Evolutionary conservation across 2,888 invertebrate species (phyloP), one percentile per base, ranked within the genome.

Genomic region (Omphaloscelis lunosa): DNA sequence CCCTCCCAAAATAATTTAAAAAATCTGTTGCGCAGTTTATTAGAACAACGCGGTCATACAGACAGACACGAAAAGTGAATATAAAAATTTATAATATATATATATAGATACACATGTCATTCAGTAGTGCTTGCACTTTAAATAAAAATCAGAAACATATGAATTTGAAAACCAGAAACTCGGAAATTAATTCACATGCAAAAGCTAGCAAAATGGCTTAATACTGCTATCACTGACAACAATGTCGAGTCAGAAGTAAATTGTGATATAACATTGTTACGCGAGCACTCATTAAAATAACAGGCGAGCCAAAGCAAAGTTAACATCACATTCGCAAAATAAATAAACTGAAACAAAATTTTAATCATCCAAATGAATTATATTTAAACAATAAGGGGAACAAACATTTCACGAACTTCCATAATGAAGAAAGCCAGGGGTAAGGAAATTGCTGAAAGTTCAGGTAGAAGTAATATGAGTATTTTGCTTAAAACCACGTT

Each of bases 401-500:
- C 79, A 86, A 88, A 82, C 72, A 79, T 79, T 79, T 71, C 59
- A 29, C 72, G 58, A 87, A 88, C 75, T 89, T 77, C 23, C 56
- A 75, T 82, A 88, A 87, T 83, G 89, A 88, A 89, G 86, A 87
- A 89, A 89, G 80, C 81, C 84, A 80, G 82, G 70, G 71, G 78
- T 76, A 68, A 72, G 77, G 48, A 86, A 87, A 82, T 87, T 88
- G 79, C 45, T 39, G 41, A 81, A 83, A 88, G 73, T 85, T 89
- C 90, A 90, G 87, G 89, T 89, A 86, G 89, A 90, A 91, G 92
- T 92, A 91, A 93, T 92, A 83, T 62, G 79, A 82, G 83, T 69
- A 91, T 92, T 92, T 91, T 86, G 86, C 82, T 85, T 77, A 66
- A 87, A 89, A 89, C 88, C 91, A 79, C 87, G 61, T 84, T 90